Base-by-base conservation (phyloP, 2,888 invertebrate species). In the Conistra vaccinii region DNA sequence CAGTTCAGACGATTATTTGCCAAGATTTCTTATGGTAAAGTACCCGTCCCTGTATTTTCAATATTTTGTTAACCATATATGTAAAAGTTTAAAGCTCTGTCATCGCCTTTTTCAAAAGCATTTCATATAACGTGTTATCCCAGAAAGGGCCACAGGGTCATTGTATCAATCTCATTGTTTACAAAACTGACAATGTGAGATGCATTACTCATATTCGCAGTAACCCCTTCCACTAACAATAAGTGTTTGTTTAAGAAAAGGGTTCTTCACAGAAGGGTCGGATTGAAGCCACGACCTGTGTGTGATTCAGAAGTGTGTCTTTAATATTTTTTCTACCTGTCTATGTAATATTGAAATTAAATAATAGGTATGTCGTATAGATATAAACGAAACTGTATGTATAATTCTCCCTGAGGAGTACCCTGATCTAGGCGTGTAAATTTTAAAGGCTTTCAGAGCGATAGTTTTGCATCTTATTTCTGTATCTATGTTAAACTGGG, bases 231-330 rank as follows among this genome's bases (percentile, higher is more conserved):
- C 23, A 39, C 53, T 35, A 32, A 67, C 69, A 60, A 57, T 69
- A 60, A 80, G 72, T 84, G 82, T 84, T 75, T 74, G 73, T 69
- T 80, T 69, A 69, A 80, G 83, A 79, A 73, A 75, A 84, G 82
- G 84, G 84, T 73, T 51, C 62, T 67, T 58, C 48, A 80, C 67
- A 67, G 67, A 55, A 61, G 73, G 70, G 57, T 51, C 12, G 35
- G 29, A 42, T 39, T 69, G 61, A 55, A 71, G 35, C 65, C 57
- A 53, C 45, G 14, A n/a, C 26, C 23, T 53, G 32, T 23, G 32
- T 63, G 57, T 42, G 55, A 51, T 79, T 63, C 51, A 67, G 75
- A 29, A 9, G 29, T 9, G 57, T 5, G 26, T 55, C 55, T 55
- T 26, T 17, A 26, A 26, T 55, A 55, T 55, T 26, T 55, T 53